A percentile compares a stretch with the other conserved stretches of the same genome.
phyloP scores from a whole-genome alignment of 2,888 invertebrate species.

The Eulithis testata region DNA sequence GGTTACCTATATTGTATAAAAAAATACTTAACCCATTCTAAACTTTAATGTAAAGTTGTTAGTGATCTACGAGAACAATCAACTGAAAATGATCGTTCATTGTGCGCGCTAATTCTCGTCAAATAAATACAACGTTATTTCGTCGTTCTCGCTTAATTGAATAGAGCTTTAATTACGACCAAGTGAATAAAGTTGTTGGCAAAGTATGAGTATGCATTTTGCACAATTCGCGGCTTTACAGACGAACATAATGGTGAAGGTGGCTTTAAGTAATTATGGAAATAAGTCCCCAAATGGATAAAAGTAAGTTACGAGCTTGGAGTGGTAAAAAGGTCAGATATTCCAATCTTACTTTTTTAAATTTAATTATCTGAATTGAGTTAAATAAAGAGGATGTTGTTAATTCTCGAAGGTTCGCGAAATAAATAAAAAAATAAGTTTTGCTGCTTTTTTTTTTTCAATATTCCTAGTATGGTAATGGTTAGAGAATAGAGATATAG shows the following conservation, averaged over 20 bases:
- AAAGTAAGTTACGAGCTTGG: too few relatives aligned
- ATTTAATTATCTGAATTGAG: too few relatives aligned
- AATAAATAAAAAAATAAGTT: too few relatives aligned
- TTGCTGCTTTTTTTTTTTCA: too few relatives aligned
- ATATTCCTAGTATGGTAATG: too few relatives aligned
- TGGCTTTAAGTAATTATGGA: conserved; percentile 11
- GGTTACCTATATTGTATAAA: too few relatives aligned
- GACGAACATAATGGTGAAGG: conserved; percentile 31
- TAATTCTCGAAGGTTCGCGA: too few relatives aligned
- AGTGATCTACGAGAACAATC: conserved; percentile 26
- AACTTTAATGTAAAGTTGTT: conserved; percentile 2
- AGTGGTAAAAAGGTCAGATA: too few relatives aligned
- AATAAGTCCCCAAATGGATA: conserved; percentile 10
- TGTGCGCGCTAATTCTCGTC: conserved; percentile 35
- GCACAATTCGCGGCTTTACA: conserved; percentile 38
- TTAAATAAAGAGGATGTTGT: too few relatives aligned
- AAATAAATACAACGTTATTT: conserved; percentile 45
- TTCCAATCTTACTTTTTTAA: too few relatives aligned
- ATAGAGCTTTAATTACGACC: conserved; percentile 54
- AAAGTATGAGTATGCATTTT: conserved; percentile 46
- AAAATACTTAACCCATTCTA: too few relatives aligned
- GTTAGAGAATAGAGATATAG: too few relatives aligned
- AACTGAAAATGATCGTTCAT: conserved; percentile 35
- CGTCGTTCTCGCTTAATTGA: conserved; percentile 46
- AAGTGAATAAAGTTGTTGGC: conserved; percentile 49